Base-by-base conservation (phyloP, 2,797 vertebrate genomes). In the Bryconaethiops microstoma region DNA sequence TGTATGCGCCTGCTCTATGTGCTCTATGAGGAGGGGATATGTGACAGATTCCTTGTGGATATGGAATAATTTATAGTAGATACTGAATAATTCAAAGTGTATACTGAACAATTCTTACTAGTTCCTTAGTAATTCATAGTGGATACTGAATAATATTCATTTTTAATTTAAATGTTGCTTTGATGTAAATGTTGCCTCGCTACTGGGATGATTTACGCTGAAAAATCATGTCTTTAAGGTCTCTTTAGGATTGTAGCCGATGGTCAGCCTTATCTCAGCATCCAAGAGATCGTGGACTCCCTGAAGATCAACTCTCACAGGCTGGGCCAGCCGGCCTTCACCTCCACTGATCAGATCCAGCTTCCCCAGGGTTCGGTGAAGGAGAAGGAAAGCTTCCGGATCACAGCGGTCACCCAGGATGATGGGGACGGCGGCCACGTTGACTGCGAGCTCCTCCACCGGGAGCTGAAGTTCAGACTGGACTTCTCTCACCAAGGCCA, bases 241-340 rank as follows among this genome's bases (percentile, higher is more conserved):
- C 92, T 96, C 79, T 96, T 94, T 83, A 94, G 92, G 82, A 84
- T 95, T 35, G 83, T 95, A 80, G 86, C 91, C 72, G 95, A 96
- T 84, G 90, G 90, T 88, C 90, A 84, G 74, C 94, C 95, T 0
- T 96, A 95, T n/a, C 12, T 48, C 69, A 93, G 88, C 57, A 39
- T 95, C 81, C 88, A 90, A 82, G 95, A 96, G 86, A 95, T 96
- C 21, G 84, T 88, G 71, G 89, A 80, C 76, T 91, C 92, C 5
- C 77, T 94, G 65, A 89, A 85, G 74, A 93, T 95, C 71, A 90
- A 93, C 59, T 78, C 92, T 35, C 91, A 88, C n/a, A 88, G 90
- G 29, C 86, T 91, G 60, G 91, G 91, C 8, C 93, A 94, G 70
- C 94, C 94, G 0, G 84, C 83, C 64, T 95, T 96, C 91, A 90